Percentiles rank a stretch among this genome's conserved stretches.
These are phyloP conservation scores for Columba livia DNA, from an alignment of 2,113 vertebrate species.

Conservation along the genomic window DNA sequence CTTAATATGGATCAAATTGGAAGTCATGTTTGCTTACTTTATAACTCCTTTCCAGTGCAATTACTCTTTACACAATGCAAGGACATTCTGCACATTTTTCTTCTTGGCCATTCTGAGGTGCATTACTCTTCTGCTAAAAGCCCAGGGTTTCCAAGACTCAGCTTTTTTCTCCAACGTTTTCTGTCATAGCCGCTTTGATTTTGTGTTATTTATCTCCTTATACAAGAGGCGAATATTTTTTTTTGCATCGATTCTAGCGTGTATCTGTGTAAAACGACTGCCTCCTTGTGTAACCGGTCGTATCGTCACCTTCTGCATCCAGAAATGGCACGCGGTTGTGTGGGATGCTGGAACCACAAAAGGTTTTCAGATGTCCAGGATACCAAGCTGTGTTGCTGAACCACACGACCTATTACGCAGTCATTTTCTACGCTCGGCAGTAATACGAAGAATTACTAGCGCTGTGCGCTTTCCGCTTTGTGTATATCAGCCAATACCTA, in stretches of 20 bases:
- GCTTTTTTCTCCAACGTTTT: neutral
- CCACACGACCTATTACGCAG: slow-evolving; percentile 11
- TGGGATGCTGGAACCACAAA: slow-evolving; percentile 36
- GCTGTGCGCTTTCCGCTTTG: neutral
- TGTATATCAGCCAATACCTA: slow-evolving; percentile 31
- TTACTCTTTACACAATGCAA: slow-evolving; percentile 50
- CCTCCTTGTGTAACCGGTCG: slow-evolving; percentile 25
- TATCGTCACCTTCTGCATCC: neutral
- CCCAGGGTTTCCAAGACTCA: neutral
- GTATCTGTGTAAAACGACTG: neutral
- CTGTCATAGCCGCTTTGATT: neutral
- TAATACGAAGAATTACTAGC: neutral
- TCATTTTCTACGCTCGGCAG: neutral
- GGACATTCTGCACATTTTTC: slow-evolving; percentile 33
- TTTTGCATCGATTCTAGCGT: fast-evolving
- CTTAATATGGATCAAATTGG: slow-evolving; percentile 55
- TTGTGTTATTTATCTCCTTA: neutral
- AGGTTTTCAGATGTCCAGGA: slow-evolving; percentile 47
- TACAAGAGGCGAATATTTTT: neutral
- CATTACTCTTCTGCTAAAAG: neutral
- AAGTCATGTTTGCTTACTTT: slow-evolving; percentile 58
- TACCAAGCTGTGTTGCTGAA: neutral
- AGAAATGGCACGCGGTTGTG: neutral
- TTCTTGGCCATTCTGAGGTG: neutral
- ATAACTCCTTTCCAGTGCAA: slow-evolving; percentile 31